Evolutionary conservation across 2,888 invertebrate genomes (phyloP), one percentile per base, ranked within the genome.

Genomic region (Seira sanloemensis): DNA sequence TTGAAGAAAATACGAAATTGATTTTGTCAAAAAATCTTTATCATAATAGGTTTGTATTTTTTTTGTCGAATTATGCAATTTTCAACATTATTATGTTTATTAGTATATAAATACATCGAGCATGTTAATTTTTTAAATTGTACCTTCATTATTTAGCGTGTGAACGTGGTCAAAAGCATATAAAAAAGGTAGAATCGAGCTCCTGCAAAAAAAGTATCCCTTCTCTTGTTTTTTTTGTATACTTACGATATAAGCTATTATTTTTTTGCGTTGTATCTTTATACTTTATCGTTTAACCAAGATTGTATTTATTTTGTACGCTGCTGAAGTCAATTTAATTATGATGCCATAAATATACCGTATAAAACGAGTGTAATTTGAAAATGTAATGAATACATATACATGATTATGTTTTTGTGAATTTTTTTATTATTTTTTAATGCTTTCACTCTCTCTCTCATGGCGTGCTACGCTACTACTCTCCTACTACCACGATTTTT

Each of bases 351-450:
- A 58, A 58, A 58, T 16, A 58, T 58, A 58, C n/a, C 7, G 12
- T 18, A 18, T 58, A 26, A 68, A 27, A 27, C 37, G 69, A 27
- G 58, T 4, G 69, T 16, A 5, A 27, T 37, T 2, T 69, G 19
- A 69, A 1, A n/a, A 67, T 37, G 12, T 37, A 37, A 37, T 37
- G 37, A 25, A 67, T 25, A 23, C 16, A 58, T 23, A 27, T 71
- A 58, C 58, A 25, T 58, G 23, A 9, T 58, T 58, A 58, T 18
- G 58, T 58, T 58, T 58, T 58, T 58, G 54, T 73, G 54, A 25
- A 58, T 24, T 73, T 69, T 27, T 78, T 78, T 78, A 27, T 69
- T 71, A 54, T 81, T 75, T 81, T 58, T 81, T 26, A 81, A 81
- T 81, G 75, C 81, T 81, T 80, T 75, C 79, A 73, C 68, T 69